These are phyloP conservation scores for Cyclophora punctaria DNA, from an alignment of 2,888 invertebrate species.

Conservation along the genomic window DNA sequence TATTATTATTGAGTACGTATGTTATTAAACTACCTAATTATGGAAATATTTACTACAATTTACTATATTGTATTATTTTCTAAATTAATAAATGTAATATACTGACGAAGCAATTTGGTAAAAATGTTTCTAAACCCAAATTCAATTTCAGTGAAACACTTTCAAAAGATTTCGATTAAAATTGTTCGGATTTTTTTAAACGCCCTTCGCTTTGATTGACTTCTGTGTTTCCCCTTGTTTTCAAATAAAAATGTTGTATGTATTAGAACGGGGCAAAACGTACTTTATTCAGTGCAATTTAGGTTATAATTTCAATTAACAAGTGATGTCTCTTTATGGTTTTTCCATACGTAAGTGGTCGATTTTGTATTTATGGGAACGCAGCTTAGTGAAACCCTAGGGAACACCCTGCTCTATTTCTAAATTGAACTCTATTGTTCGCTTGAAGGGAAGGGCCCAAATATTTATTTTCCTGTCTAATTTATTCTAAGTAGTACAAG, in stretches of 20 bases:
- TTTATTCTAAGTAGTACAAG: constrained; percentile 35
- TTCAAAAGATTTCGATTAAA: constrained; percentile 23
- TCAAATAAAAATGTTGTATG: constrained; percentile 23
- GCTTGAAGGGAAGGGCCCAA: constrained; percentile 37
- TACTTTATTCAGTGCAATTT: constrained; percentile 18
- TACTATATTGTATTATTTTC: too few species aligned
- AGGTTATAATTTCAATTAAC: constrained; percentile 25
- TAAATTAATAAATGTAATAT: neutral
- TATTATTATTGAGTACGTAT: too few species aligned
- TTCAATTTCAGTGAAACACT: constrained; percentile 9
- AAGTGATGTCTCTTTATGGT: constrained; percentile 22
- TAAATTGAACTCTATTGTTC: constrained; percentile 47
- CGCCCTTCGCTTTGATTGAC: constrained; percentile 36
- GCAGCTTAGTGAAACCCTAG: constrained; percentile 45
- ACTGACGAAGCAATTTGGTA: neutral
- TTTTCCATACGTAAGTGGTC: constrained; percentile 46
- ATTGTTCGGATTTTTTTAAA: constrained; percentile 26
- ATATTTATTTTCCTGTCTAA: constrained; percentile 38
- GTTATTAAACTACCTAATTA: too few species aligned
- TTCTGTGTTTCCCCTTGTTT: constrained; percentile 43
- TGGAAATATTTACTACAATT: too few species aligned
- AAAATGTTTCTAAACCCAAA: neutral
- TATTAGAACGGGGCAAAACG: constrained; percentile 14
- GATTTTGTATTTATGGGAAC: constrained; percentile 56
- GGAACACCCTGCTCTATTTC: constrained; percentile 48